Evolutionary conservation across 1,140 invertebrate species (phyloP).

Genomic region (Zaprionus gabonicus): DNA sequence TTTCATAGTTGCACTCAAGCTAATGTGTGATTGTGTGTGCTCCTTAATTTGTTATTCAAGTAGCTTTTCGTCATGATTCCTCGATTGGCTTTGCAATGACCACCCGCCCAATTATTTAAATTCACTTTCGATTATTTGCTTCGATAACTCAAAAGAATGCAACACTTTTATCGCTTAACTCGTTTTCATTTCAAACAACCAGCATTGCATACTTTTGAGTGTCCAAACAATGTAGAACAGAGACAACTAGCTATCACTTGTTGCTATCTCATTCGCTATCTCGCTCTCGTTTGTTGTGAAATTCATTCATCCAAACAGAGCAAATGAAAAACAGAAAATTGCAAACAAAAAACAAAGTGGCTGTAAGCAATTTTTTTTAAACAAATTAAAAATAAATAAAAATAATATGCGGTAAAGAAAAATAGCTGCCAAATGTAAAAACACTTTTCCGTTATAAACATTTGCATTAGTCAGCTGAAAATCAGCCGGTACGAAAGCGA

Average conservation of each 20-base stretch:
- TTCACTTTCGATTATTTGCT: not conserved
- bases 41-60: slow-evolving; percentile 13
- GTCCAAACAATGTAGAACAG: slow-evolving; percentile 3
- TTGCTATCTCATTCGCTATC: slow-evolving; percentile 8
- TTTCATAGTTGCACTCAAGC: not conserved
- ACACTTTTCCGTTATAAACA: not conserved
- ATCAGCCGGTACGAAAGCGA: slow-evolving; percentile 24
- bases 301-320: slow-evolving; percentile 28
- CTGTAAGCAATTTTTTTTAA: not conserved
- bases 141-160: slow-evolving; percentile 12
- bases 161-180: not conserved
- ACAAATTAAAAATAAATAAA: slow-evolving; percentile 2
- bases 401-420: not conserved
- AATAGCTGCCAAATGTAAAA: not conserved
- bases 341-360: not conserved
- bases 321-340: slow-evolving; percentile 1
- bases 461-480: slow-evolving; percentile 24
- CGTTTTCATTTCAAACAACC: not conserved
- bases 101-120: not conserved
- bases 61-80: slow-evolving; percentile 5
- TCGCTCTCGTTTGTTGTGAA: slow-evolving; percentile 50
- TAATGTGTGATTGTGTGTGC: slow-evolving; percentile 19
- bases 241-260: slow-evolving; percentile 22
- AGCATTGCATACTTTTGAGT: slow-evolving; percentile 39
- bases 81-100: slow-evolving; percentile 12